Percentiles rank a stretch among this genome's conserved stretches.
Evolutionary conservation across 2,797 vertebrate species (phyloP).

Genomic region (Thaleichthys pacificus): DNA sequence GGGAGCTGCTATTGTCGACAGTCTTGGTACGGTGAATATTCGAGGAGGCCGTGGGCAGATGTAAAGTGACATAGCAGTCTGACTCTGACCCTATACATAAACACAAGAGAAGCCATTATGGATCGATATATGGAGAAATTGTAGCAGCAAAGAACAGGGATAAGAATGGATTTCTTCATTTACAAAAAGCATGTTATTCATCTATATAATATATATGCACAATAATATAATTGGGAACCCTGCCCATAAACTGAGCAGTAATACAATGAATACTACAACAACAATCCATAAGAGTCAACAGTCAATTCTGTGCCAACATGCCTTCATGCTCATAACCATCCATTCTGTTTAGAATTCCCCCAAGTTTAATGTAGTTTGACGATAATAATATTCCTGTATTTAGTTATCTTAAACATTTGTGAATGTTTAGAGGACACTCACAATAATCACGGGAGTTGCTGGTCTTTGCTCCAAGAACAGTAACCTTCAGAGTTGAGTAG

Average conservation of each 20-base stretch:
- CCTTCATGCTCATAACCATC: too few species aligned
- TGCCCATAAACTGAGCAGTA: too few species aligned
- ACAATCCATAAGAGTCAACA: too few species aligned
- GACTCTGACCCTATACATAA: conserved; percentile 70
- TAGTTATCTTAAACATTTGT: neutral
- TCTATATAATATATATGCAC: neutral
- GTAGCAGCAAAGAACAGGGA: neutral
- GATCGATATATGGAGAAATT: neutral
- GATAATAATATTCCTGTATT: neutral
- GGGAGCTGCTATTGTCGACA: conserved; percentile 70
- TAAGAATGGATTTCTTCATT: neutral
- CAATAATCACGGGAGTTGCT: conserved; percentile 68
- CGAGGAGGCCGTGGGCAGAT: conserved; percentile 78
- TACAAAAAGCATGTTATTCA: neutral
- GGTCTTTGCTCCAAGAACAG: conserved; percentile 70
- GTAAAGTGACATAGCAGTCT: conserved; percentile 80
- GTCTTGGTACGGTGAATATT: conserved; percentile 71
- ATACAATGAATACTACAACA: too few species aligned
- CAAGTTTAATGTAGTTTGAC: neutral
- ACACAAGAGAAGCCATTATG: neutral
- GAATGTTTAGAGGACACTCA: conserved; percentile 55
- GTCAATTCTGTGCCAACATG: too few species aligned
- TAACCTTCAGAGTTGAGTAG: conserved; percentile 73
- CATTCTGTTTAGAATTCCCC: too few species aligned
- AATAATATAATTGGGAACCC: neutral